Evolutionary conservation across 2,113 vertebrate species (phyloP).

Genomic region (Clarias batrachus): DNA sequence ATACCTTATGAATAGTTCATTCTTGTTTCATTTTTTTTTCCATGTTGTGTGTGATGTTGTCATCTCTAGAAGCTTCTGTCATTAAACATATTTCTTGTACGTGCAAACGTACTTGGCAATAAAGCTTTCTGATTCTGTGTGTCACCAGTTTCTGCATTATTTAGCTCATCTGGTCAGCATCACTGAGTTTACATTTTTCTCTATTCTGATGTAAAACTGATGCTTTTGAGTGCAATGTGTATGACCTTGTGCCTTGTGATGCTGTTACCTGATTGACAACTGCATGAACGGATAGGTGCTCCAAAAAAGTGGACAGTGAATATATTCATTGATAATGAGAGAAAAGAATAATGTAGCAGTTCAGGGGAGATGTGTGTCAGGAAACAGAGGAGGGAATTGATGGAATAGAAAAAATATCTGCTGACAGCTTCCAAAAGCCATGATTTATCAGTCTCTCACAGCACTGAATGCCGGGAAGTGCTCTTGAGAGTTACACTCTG

Average conservation of each 20-base stretch:
- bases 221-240: neutral
- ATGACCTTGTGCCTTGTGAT: neutral
- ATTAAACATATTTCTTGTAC: too few species aligned
- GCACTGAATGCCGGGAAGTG: constrained; percentile 13
- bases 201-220: neutral
- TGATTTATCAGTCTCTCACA: constrained; percentile 20
- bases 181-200: neutral
- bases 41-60: too few species aligned
- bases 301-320: neutral
- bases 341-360: neutral
- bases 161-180: neutral
- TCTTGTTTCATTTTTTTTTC: too few species aligned
- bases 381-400: neutral
- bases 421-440: neutral
- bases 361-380: neutral
- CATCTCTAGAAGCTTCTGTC: too few species aligned
- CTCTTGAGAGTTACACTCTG: constrained; percentile 2
- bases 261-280: neutral
- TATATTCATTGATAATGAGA: neutral
- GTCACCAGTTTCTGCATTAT: neutral
- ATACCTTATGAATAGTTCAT: too few species aligned
- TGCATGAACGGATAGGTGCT: neutral
- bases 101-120: too few species aligned
- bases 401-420: constrained; percentile 7
- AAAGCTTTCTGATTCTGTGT: neutral